These are phyloP conservation scores for Phyllostomus hastatus DNA, from an alignment of 2,113 vertebrate species.

Conservation along the genomic window DNA sequence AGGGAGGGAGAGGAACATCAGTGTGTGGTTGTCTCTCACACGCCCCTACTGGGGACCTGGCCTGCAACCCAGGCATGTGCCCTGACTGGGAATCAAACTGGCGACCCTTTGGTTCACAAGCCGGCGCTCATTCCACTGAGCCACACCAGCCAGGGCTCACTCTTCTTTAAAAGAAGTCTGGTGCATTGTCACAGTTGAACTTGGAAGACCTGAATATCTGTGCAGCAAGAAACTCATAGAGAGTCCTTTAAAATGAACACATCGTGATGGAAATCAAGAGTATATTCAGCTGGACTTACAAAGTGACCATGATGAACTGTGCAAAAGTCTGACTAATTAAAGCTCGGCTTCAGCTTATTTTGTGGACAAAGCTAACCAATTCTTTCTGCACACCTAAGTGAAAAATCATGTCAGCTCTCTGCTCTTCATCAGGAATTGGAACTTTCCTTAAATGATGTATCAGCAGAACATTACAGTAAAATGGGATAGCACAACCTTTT, in stretches of 20 bases:
- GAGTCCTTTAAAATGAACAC: constrained; percentile 43
- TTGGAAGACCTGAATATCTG: constrained; percentile 5
- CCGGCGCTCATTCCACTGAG: too few relatives aligned
- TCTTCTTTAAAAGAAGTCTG: background rate
- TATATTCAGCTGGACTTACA: constrained; percentile 33
- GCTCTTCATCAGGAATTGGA: constrained; percentile 27
- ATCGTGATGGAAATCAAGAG: constrained; percentile 35
- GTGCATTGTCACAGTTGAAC: background rate
- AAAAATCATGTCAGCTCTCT: constrained; percentile 46
- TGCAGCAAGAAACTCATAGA: background rate
- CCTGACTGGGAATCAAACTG: too few relatives aligned
- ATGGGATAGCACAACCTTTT: background rate
- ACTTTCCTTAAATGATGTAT: constrained; percentile 34
- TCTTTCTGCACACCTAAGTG: constrained; percentile 49
- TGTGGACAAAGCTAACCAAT: constrained; percentile 11
- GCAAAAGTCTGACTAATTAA: constrained; percentile 61
- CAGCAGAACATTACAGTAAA: constrained; percentile 29
- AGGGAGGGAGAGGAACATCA: too few relatives aligned
- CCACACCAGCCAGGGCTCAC: background rate
- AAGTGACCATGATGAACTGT: constrained; percentile 48
- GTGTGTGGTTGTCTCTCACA: too few relatives aligned
- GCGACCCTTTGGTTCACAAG: too few relatives aligned
- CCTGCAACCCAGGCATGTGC: too few relatives aligned
- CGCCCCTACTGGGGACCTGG: too few relatives aligned
- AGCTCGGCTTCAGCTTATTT: constrained; percentile 42